Conservation (phyloP, 2,888 invertebrate genomes). For the Penaeus monodon region DNA sequence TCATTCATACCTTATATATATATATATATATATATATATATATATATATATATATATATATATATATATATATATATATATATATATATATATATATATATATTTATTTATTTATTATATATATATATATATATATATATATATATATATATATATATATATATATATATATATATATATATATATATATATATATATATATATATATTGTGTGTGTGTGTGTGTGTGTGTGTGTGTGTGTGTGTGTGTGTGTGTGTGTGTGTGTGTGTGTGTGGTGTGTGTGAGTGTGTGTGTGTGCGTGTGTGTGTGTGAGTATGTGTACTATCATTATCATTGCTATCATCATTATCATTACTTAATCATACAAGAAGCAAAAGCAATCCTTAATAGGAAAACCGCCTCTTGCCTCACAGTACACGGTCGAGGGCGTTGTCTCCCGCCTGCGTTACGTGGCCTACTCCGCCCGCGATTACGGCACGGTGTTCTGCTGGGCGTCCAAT, state of each 20-base stretch:
- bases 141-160: slow-evolving; percentile 5
- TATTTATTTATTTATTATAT: not conserved
- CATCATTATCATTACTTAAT: too few species aligned
- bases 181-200: slow-evolving; percentile 9
- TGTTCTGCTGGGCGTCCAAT: slow-evolving; percentile 63
- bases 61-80: not conserved
- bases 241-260: not conserved
- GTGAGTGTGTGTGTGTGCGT: not conserved
- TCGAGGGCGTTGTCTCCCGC: slow-evolving; percentile 45
- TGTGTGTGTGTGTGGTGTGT: not conserved
- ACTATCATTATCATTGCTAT: too few species aligned
- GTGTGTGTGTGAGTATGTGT: slow-evolving; percentile 13
- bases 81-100: slow-evolving; percentile 5
- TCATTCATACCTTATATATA: not conserved
- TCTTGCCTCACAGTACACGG: slow-evolving; percentile 39
- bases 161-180: slow-evolving; percentile 3
- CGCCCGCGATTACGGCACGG: slow-evolving; percentile 63
- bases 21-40: slow-evolving; percentile 5
- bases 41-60: slow-evolving; percentile 4
- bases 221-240: not conserved
- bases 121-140: slow-evolving; percentile 7
- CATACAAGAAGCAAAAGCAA: too few species aligned
- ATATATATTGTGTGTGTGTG: too few species aligned
- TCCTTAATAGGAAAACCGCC: not conserved
- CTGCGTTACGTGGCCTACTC: slow-evolving; percentile 62